phyloP scores from a whole-genome alignment of 2,888 invertebrate genomes.

The Heliothis peltigera region DNA sequence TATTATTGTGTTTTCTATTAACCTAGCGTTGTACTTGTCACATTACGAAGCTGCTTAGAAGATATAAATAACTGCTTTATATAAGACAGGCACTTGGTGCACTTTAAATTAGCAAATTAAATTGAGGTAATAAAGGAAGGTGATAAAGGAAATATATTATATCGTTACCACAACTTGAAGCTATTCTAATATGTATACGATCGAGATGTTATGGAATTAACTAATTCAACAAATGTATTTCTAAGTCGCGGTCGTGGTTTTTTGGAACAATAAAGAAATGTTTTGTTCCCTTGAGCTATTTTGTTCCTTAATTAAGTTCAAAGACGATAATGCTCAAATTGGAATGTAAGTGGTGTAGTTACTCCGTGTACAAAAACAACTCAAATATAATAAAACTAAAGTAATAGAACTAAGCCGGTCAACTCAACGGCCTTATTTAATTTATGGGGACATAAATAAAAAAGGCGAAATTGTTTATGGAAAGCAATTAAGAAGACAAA shows the following conservation, averaged over 20 bases:
- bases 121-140: constrained; percentile 4
- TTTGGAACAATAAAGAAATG: neutral
- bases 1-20: constrained; percentile 29
- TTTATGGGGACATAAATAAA: constrained; percentile 67
- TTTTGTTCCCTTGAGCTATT: neutral
- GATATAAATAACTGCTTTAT: constrained; percentile 49
- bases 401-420: constrained; percentile 9
- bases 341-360: constrained; percentile 51
- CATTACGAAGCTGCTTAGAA: constrained; percentile 51
- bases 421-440: constrained; percentile 53
- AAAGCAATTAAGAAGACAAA: neutral
- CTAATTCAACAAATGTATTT: neutral
- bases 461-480: constrained; percentile 44
- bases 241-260: neutral
- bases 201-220: neutral
- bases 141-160: neutral
- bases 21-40: constrained; percentile 60
- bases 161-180: neutral
- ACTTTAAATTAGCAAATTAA: constrained; percentile 19
- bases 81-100: constrained; percentile 53
- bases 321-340: constrained; percentile 4
- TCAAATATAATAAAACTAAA: neutral
- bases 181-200: neutral
- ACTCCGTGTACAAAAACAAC: neutral
- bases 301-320: neutral